Percentiles rank a stretch among this genome's conserved stretches.
Conservation (phyloP, 2,797 vertebrate genomes). For the Serranus cabrilla region DNA sequence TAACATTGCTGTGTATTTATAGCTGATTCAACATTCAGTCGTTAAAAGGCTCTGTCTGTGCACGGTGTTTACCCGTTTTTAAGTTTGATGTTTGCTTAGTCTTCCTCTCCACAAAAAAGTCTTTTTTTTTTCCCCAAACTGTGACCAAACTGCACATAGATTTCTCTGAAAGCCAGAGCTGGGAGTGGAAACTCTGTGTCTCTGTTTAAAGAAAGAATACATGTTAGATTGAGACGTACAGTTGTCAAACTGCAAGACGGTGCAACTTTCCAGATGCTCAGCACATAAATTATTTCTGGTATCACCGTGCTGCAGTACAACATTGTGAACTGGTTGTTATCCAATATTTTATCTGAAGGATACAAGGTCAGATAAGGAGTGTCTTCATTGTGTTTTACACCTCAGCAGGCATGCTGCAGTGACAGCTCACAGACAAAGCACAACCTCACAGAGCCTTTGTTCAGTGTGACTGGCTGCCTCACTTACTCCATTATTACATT, state of each 20-base stretch:
- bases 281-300: not conserved
- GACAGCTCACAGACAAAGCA: slow-evolving; percentile 57
- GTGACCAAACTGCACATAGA: slow-evolving; percentile 63
- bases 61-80: slow-evolving; percentile 74
- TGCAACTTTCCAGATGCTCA: slow-evolving; percentile 15
- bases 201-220: slow-evolving; percentile 54
- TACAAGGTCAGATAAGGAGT: slow-evolving; percentile 11
- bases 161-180: slow-evolving; percentile 53
- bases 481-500: slow-evolving; percentile 69
- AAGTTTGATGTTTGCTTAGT: slow-evolving; percentile 78
- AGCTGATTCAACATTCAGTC: slow-evolving; percentile 81
- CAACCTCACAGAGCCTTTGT: slow-evolving; percentile 49
- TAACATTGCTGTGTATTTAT: slow-evolving; percentile 81
- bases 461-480: slow-evolving; percentile 62
- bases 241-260: slow-evolving; percentile 40
- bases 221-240: slow-evolving; percentile 46
- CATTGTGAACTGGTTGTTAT: not conserved
- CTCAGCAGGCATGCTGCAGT: slow-evolving; percentile 33
- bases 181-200: slow-evolving; percentile 70
- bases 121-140: slow-evolving; percentile 53
- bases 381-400: slow-evolving; percentile 45
- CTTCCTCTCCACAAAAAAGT: slow-evolving; percentile 69
- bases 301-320: not conserved
- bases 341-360: slow-evolving; percentile 10
- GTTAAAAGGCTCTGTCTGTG: slow-evolving; percentile 78